Conservation (phyloP, 2,113 vertebrate genomes). For the Callospermophilus lateralis region DNA sequence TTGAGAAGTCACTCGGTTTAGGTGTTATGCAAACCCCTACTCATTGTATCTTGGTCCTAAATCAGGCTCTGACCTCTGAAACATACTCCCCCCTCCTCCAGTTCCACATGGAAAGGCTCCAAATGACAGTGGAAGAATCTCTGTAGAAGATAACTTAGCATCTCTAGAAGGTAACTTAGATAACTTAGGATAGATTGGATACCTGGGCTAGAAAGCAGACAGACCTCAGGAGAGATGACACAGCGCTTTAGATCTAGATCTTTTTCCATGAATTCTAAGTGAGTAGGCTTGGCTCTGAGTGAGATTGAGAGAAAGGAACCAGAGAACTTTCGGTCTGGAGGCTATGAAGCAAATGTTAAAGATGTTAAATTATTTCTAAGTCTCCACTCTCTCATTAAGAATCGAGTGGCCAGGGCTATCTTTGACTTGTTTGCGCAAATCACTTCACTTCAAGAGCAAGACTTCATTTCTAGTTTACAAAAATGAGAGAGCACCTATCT, state of each 20-base stretch:
- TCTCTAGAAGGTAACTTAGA: not conserved
- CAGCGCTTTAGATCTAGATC: not conserved
- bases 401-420: not conserved
- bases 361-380: not conserved
- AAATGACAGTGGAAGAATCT: not conserved
- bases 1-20: not conserved
- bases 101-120: not conserved
- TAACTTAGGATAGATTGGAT: not conserved
- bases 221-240: too few relatives aligned
- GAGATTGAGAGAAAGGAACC: not conserved
- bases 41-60: not conserved
- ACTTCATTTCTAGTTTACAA: not conserved
- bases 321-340: not conserved
- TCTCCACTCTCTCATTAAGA: not conserved
- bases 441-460: not conserved
- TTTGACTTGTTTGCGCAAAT: not conserved
- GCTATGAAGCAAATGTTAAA: not conserved
- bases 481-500: not conserved
- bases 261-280: not conserved
- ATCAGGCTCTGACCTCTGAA: not conserved
- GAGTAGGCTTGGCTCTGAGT: not conserved
- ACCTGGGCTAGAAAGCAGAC: not conserved
- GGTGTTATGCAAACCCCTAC: not conserved
- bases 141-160: not conserved
- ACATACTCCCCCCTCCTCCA: not conserved